Evolutionary conservation across 2,113 vertebrate genomes (phyloP), one percentile per base, ranked within the genome.

Genomic region (Chionomys nivalis): DNA sequence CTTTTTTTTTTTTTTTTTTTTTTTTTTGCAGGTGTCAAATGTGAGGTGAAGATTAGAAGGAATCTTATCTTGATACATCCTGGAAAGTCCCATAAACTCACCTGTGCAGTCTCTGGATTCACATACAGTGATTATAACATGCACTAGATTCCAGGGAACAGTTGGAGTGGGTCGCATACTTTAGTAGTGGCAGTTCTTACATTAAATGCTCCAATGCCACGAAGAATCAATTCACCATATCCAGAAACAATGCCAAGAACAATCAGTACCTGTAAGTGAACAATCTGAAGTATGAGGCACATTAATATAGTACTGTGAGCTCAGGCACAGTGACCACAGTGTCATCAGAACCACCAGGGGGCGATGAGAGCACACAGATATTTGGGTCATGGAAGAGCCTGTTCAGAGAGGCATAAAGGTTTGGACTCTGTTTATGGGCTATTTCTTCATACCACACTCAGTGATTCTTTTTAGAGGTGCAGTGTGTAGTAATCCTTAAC

Each of bases 151-250:
- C 33, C 47, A 68, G 24, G 36, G 23, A 89, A 89, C 11, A 19
- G 55, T 11, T 77, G 39, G 33, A 81, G 10, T 31, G 49, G 36
- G 24, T 81, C 0, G 4, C 8, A 5, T 49, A 17, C 36, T 61
- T 24, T 58, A 28, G 3, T 23, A 2, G 1, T 23, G 1, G 7
- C 19, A 10, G 28, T 7, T 19, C 26, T 31, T 3, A 0, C 13
- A 65, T 31, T 26, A 2, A 33, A 1, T 33, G 44, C 24, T 2
- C 17, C 0, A 17, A 61, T 26, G 21, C 39, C 0, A 28, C 24
- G 26, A 89, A 58, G 10, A 55, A 11, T 17, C 0, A 39, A 90
- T 47, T 77, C 88, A 78, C 31, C 88, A 77, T 77, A 73, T n/a
- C 58, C 44, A 87, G 73, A n/a, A 58, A 77, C 28, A 63, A 63